Conservation (phyloP, 2,113 vertebrate species). For the Papio anubis region DNA sequence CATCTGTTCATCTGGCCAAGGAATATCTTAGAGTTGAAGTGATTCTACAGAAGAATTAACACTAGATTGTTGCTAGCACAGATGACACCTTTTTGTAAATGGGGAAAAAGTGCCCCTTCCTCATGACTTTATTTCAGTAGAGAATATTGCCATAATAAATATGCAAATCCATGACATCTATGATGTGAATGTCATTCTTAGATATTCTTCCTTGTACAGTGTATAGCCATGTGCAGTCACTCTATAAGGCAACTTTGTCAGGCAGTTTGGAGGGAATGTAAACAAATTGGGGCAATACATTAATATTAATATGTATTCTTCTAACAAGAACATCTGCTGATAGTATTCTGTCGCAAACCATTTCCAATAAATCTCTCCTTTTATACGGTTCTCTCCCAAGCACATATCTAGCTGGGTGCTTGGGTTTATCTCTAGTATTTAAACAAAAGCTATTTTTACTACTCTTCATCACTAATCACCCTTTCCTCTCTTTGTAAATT, state of each 20-base stretch:
- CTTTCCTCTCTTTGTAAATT: background rate
- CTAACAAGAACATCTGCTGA: background rate
- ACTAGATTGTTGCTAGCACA: background rate
- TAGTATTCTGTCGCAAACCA: background rate
- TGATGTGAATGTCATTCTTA: background rate
- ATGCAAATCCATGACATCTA: background rate
- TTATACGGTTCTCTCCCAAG: background rate
- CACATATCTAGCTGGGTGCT: background rate
- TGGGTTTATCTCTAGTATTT: background rate
- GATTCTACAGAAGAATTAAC: background rate
- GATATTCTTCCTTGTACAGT: background rate
- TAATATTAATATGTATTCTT: background rate
- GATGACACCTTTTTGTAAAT: background rate
- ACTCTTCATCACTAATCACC: background rate
- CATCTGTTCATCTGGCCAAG: background rate
- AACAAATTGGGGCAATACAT: background rate
- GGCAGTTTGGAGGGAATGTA: background rate
- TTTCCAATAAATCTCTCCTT: background rate
- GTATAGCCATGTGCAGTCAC: rapidly evolving
- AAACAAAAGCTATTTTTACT: background rate
- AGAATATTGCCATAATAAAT: background rate
- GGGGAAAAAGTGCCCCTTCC: background rate
- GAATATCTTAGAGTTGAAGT: background rate
- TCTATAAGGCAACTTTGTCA: background rate
- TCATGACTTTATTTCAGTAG: background rate